Base-by-base conservation (phyloP, 2,888 invertebrate genomes). In the Coelogynopora nodosa region DNA sequence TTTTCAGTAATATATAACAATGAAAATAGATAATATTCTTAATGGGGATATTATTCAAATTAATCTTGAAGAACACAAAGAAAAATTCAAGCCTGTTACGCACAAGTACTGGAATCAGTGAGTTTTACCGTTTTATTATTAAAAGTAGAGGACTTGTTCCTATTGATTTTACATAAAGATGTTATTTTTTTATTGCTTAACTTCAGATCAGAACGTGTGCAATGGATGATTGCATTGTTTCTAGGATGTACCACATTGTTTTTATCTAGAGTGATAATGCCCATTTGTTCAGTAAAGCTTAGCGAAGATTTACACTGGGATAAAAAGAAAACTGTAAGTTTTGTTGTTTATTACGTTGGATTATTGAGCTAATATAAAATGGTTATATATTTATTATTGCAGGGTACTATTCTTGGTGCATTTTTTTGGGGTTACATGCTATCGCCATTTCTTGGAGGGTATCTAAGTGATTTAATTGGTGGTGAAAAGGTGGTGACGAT, bases 381-480 rank as follows among this genome's bases (percentile, higher is more conserved):
- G 13, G 13, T 18, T 67, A 13, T 18, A 13, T 67, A n/a, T 67
- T 67, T n/a, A n/a, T 27, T 10, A 5, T 10, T 80, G 2, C n/a
- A 80, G 80, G 95, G 94, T n/a, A 93, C 94, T 0, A 94, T 94
- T 84, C 91, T 95, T 30, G 94, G 94, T 28, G 94, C 94, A 29
- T 95, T 95, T 90, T 95, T 95, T 90, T 95, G 95, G 94, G 95
- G 95, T 83, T 95, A 95, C 89, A 94, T 94, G 0, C 90, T 94
- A 88, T 95, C 94, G 0, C 93, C 93, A 90, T 90, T 92, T 82
- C 89, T 92, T n/a, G 93, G 93, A 29, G 93, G 93, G 0, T 91
- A 91, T 87, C 89, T 93, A 27, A 92, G 93, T 87, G 93, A 93
- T 88, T 88, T 93, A 84, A 93, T 94, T 86, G 94, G 94, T 31